Base-by-base conservation (phyloP, 2,113 vertebrate genomes). In the Oryzias javanicus region DNA sequence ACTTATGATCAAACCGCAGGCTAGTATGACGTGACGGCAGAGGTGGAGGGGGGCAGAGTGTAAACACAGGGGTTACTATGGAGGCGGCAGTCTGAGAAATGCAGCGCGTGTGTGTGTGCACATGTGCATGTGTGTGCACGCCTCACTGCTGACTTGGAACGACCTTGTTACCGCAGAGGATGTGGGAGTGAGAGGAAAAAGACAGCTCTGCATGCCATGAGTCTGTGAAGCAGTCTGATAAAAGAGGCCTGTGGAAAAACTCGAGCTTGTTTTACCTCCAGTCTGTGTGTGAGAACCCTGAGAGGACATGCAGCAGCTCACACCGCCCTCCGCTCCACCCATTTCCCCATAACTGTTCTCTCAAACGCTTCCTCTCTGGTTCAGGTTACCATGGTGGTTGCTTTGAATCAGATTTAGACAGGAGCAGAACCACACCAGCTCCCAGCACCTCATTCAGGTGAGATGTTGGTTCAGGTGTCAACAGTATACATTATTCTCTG, bases 151-250 rank as follows among this genome's bases (percentile, higher is more conserved):
- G 71, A 87, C 74, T 84, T 70, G 76, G 57, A 82, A 64, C 84
- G 83, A 79, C 74, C 69, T 52, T 81, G 51, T 71, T 42, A 82
- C 88, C 86, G 78, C 83, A 89, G 86, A 89, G 87, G 88, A 90
- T 89, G 90, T 89, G 89, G 87, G 75, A 80, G 63, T 57, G 64
- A 78, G 58, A 59, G 69, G 54, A 75, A 73, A 80, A 59, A 84
- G 83, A 89, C 81, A 84, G 42, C 69, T 80, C 66, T 81, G 75
- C 71, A 45, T 54, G 55, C 56, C 17, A 41, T 20, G 27, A 64
- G 20, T 54, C 56, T 76, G 58, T n/a, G 63, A 46, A 63, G 47
- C 19, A 65, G 44, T 25, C 72, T 76, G 74, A 82, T 68, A 55
- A 78, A 84, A 82, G 46, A 79, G 5, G 17, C 17, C 66, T 61